A percentile compares a stretch with the other conserved stretches of the same genome.
Conservation (phyloP, 2,888 invertebrate genomes). For the Apoderus coryli region DNA sequence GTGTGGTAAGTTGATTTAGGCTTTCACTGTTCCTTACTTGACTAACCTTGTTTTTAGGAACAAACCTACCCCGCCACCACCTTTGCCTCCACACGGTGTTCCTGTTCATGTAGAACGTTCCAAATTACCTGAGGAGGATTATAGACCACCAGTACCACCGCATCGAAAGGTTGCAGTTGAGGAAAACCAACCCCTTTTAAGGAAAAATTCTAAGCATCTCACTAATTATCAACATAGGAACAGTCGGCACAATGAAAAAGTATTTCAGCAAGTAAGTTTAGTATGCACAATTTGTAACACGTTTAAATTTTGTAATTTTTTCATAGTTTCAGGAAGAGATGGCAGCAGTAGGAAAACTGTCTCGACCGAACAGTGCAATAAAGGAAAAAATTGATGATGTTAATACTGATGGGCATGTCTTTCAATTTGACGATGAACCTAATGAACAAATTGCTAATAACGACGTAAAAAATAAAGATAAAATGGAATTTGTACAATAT, state of each 20-base stretch:
- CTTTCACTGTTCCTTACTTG: conserved; percentile 4
- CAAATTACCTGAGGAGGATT: conserved; percentile 40
- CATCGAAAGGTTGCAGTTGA: conserved; percentile 52
- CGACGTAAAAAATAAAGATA: conserved; percentile 30
- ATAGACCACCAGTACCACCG: conserved; percentile 79
- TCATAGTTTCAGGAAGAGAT: conserved; percentile 4
- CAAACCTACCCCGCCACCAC: conserved; percentile 29
- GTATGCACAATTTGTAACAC: too few species aligned
- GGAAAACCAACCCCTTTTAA: conserved; percentile 16
- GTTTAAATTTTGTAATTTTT: too few species aligned
- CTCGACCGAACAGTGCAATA: conserved; percentile 7
- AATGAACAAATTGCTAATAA: conserved; percentile 11
- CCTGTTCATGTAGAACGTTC: conserved; percentile 21
- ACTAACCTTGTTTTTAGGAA: conserved; percentile 24
- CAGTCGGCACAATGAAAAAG: conserved; percentile 25
- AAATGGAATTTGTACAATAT: conserved; percentile 44
- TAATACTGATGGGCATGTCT: conserved; percentile 19
- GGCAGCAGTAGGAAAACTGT: conserved; percentile 7
- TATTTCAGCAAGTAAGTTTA: too few species aligned
- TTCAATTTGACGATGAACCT: conserved; percentile 44
- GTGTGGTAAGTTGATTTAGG: conserved; percentile 25
- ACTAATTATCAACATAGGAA: conserved; percentile 33
- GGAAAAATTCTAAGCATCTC: conserved; percentile 31
- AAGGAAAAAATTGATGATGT: conserved; percentile 9
- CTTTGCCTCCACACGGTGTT: conserved; percentile 38